Base-by-base conservation (phyloP, 2,797 vertebrate genomes). In the Poecilia gillii region DNA sequence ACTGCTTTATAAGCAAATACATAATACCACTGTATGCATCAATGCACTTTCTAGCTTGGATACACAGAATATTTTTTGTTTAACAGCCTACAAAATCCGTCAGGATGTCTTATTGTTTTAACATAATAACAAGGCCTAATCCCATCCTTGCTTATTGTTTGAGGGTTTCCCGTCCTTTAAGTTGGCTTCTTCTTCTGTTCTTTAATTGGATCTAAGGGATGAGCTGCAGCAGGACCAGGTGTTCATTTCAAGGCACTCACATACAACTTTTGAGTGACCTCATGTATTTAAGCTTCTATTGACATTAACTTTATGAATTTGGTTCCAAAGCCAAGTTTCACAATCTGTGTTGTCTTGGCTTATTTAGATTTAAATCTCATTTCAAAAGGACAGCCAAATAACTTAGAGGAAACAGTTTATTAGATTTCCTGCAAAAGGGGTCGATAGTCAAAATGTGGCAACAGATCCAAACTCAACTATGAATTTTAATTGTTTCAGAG, bases 291-390 rank as follows among this genome's bases (percentile, higher is more conserved):
- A 43, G 20, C 3, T 72, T 31, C 36, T 43, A 45, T 31, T 72
- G 66, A 45, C 31, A 43, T 41, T 43, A 55, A 77, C 47, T 13
- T 43, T 43, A 72, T 77, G 49, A 16, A 71, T 55, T 77, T 53
- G 28, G 39, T 55, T 71, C 36, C n/a, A 55, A 71, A 71, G 47
- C 33, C 33, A 70, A 51, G 39, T 70, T 31, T 23, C 62, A 53
- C 64, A 28, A 77, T 77, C 18, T 55, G 66, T 71, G 47, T 23
- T 43, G 66, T n/a, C 66, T 43, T 39, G 28, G n/a, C 9, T 46
- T 11, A 46, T 47, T 75, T n/a, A 41, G 36, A 9, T 71, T 31
- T 25, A 41, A 53, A 71, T 53, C 14, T 8, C 3, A 43, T 14
- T 39, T 76, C 3, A 55, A 41, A 77, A 53, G 28, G 47, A 77